Base-by-base conservation (phyloP, 2,797 vertebrate genomes). In the Euthynnus affinis region DNA sequence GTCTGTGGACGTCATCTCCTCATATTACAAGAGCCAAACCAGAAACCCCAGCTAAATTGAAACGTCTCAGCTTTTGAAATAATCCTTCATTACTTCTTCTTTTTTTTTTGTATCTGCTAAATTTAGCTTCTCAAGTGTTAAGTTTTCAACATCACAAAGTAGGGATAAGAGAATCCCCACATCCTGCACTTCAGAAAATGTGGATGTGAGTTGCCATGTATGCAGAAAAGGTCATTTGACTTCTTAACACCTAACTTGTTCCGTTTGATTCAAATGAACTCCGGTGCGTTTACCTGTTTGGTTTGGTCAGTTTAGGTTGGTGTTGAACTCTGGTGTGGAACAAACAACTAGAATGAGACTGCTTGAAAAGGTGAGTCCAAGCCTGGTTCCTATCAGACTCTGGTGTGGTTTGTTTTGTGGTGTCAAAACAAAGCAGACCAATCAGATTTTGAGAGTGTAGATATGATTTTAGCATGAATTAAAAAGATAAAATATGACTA, bases 1-100 rank as follows among this genome's bases (percentile, higher is more conserved):
- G 57, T 85, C 60, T 76, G 18, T 34, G n/a, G 71, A 65, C 42
- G 40, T 65, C 13, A 53, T 75, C 64, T 73, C 57, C 74, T 25
- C 14, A 23, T 75, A 60, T 57, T 4, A 55, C 14, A 22, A 74
- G 51, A 76, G 56, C 52, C 2, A 27, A 61, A 70, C 9, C 60
- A 67, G 22, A 59, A 44, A 37, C 10, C 37, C 37, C 17, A 14
- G 25, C 40, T 52, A 34, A 74, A 72, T 12, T 60, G 57, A 76
- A 78, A 74, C 1, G 0, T 57, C 58, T 64, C 57, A 14, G 52
- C 25, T 46, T 80, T 48, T 34, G 20, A 51, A 48, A 67, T 80
- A 78, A 87, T 80, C 64, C 68, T 8, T 12, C 1, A 20, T 66
- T 22, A 71, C 49, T 23, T 9, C 49, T 23, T 9, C 37, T 37